phyloP scores from a whole-genome alignment of 1,140 invertebrate genomes.

The Phenacoccus solenopsis region DNA sequence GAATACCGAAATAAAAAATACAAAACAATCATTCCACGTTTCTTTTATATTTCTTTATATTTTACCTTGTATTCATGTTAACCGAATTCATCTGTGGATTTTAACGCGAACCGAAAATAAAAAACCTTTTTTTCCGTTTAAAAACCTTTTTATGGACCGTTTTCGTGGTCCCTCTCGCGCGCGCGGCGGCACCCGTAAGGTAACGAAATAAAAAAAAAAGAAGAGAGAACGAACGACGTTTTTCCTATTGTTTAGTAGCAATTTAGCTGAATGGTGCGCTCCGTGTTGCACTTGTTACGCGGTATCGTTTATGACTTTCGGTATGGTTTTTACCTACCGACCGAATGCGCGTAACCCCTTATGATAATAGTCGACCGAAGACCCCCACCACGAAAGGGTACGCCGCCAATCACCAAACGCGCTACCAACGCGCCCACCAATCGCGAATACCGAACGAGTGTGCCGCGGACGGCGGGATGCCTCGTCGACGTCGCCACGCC shows the following conservation, averaged over 20 bases:
- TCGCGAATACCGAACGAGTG: neutral
- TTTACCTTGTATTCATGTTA: neutral
- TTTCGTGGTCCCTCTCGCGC: slow-evolving; percentile 7
- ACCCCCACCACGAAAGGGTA: neutral
- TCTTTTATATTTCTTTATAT: neutral
- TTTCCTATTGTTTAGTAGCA: slow-evolving; percentile 17
- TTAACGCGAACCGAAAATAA: slow-evolving; percentile 10
- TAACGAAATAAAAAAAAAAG: neutral
- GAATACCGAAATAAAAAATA: neutral
- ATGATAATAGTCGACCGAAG: neutral
- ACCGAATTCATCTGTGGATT: neutral
- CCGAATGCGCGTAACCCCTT: neutral
- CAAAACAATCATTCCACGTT: neutral
- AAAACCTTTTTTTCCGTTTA: neutral
- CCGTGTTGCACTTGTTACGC: slow-evolving; percentile 13
- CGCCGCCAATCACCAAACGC: neutral
- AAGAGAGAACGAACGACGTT: neutral
- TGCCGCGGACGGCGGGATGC: neutral
- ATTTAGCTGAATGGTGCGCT: slow-evolving; percentile 4
- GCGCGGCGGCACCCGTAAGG: neutral
- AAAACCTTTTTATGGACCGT: slow-evolving; percentile 12
- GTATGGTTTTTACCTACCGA: slow-evolving; percentile 16
- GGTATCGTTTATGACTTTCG: slow-evolving; percentile 16
- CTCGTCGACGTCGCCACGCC: neutral
- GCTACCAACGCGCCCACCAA: neutral